Conservation (phyloP, 53 echinoderm and acorn worm species). For the Echinometra lucunter region DNA sequence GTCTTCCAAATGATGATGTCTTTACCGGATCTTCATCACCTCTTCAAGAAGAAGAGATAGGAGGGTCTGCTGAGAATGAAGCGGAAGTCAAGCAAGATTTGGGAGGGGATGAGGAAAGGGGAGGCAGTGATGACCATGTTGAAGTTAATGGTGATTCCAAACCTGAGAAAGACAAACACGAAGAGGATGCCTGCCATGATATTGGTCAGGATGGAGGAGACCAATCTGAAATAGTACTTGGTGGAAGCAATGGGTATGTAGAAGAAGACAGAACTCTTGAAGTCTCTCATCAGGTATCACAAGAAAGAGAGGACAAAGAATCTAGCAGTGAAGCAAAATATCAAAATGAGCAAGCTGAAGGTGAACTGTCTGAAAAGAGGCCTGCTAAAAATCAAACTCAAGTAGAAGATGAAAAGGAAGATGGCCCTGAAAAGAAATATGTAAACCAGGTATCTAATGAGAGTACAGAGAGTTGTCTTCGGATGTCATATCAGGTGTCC, state of each 20-base stretch:
- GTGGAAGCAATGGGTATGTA: not conserved
- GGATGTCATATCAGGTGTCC: not conserved
- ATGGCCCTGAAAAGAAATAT: not conserved
- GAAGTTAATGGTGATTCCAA: not conserved
- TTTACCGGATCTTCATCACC: not conserved
- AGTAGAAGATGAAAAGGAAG: not conserved
- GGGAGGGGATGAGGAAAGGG: not conserved
- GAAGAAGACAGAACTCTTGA: not conserved
- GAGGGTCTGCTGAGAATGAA: not conserved
- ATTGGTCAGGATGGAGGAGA: not conserved
- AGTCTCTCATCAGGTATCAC: too few relatives aligned
- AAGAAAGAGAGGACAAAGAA: too few relatives aligned
- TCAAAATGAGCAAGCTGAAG: not conserved
- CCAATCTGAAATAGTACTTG: not conserved
- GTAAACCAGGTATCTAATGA: not conserved
- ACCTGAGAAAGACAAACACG: not conserved
- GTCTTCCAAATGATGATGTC: conserved; percentile 12
- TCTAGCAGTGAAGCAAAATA: not conserved
- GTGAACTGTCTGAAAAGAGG: too few relatives aligned
- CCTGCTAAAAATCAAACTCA: not conserved
- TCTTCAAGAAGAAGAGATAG: not conserved
- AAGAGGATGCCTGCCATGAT: not conserved
- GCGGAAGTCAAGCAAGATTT: too few relatives aligned
- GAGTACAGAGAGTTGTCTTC: not conserved
- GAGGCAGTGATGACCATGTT: not conserved